Base-by-base conservation (phyloP, 2,888 invertebrate genomes). In the Halictus quadricinctus region DNA sequence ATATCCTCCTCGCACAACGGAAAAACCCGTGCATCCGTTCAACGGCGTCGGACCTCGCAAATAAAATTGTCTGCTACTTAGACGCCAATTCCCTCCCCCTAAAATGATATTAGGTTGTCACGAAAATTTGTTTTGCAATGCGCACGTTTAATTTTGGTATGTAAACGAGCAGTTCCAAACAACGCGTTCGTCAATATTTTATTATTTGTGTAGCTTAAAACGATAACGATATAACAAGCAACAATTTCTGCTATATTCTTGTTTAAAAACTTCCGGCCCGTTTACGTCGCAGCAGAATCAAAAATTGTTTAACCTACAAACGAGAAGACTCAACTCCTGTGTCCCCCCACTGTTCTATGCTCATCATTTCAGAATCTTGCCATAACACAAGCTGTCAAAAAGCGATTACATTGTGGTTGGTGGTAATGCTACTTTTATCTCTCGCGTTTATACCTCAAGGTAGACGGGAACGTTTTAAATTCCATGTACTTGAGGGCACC, bases 1-100 rank as follows among this genome's bases (percentile, higher is more conserved):
- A 89, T 79, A 85, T 72, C 69, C 78, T 75, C 36, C 36, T 50
- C 21, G 70, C 36, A 64, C 50, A 5, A 21, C 48, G 29, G 54
- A 70, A 48, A 74, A 80, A 43, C 18, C 48, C 74, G 58, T 78
- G 48, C 58, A 78, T 48, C 41, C 29, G 41, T 50, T 48, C 84
- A 80, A 3, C 43, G 76, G 77, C 69, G 74, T 73, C 54, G 48
- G 25, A 18, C 18, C 36, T 46, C 50, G 46, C 54, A 64, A 75
- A 84, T 75, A 74, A 25, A 43, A 78, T 79, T 75, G 43, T 69
- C 73, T 21, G 54, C 54, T 73, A 15, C 54, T 83, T 72, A 60
- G 73, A 66, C 54, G 25, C 8, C 12, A 69, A 41, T 21, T 36
- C 2, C 36, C 29, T 4, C 21, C 21, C 21, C 21, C 21, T 29